Base-by-base conservation (phyloP, 2,888 invertebrate genomes). In the Campoplex capitator region DNA sequence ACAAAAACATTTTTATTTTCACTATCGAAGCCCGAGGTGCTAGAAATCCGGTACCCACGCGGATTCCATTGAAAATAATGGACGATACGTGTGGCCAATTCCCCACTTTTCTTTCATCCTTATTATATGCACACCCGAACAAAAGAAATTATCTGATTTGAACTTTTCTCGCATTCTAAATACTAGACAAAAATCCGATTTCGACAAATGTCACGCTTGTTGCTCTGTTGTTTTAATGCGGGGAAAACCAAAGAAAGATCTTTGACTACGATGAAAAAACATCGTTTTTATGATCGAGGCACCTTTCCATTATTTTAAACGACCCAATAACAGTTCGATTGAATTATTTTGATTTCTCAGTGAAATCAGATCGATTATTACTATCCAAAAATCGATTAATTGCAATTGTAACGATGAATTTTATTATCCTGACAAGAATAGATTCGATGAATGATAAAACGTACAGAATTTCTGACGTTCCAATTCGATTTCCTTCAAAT, bases 31-130 rank as follows among this genome's bases (percentile, higher is more conserved):
- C 70, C 70, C 67, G 75, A 65, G 71, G 75, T 71, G 83, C 45
- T 62, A 86, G 83, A 74, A 85, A 82, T 85, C 58, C 74, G 71
- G 62, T 86, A 83, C 86, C 86, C 83, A 83, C 83, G 83, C 86
- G 79, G 83, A 86, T 85, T 85, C 82, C 82, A 74, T 58, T 67
- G 42, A 48, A 68, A 77, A 82, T 78, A 77, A 82, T 78, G 28
- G 35, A 62, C 70, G 56, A 82, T 67, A 84, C 65, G 71, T 51
- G 68, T 79, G 68, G 79, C 79, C 70, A 71, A 70, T 79, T 77
- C 42, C 23, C 48, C 56, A 58, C 38, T 54, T n/a, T 35, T 73
- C 6, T 77, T 78, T 78, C 71, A 76, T 13, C 76, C 35, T 77
- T 74, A 67, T 77, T 77, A 35, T 35, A 45, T 35, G 23, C 38